Conservation (phyloP, 1,140 invertebrate genomes). For the Hylaeus volcanicus region DNA sequence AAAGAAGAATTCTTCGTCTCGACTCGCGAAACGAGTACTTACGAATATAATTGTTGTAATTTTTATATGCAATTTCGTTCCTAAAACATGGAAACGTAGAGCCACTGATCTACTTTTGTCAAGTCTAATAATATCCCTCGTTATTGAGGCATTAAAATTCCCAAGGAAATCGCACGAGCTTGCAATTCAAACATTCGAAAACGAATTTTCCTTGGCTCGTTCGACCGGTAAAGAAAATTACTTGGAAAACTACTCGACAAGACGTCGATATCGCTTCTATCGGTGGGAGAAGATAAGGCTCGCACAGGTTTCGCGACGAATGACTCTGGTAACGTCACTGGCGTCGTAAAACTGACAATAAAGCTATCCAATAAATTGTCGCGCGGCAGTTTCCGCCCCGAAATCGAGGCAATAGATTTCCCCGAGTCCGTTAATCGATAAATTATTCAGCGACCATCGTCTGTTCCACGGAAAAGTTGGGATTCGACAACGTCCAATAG, state of each 20-base stretch:
- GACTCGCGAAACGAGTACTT: no score
- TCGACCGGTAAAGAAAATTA: background rate
- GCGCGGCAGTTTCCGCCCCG: background rate
- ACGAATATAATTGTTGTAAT: no score
- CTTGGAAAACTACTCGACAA: background rate
- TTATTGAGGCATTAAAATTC: background rate
- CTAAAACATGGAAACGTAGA: no score
- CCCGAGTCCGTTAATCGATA: conserved; percentile 2
- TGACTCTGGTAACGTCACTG: background rate
- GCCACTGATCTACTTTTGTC: background rate
- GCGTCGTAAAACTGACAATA: background rate
- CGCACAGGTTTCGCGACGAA: background rate
- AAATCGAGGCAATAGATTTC: background rate
- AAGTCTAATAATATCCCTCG: background rate
- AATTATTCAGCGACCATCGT: conserved; percentile 8
- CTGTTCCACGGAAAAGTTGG: background rate
- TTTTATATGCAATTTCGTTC: no score
- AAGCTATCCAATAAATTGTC: background rate
- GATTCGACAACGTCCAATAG: background rate
- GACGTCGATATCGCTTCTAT: background rate
- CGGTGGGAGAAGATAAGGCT: background rate
- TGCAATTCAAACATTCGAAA: background rate
- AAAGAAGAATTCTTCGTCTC: no score
- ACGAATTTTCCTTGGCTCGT: background rate
- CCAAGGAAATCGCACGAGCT: background rate